Percentiles rank a stretch among this genome's conserved stretches.
Conservation (phyloP, 2,113 vertebrate species). For the Aegotheles bennettii region DNA sequence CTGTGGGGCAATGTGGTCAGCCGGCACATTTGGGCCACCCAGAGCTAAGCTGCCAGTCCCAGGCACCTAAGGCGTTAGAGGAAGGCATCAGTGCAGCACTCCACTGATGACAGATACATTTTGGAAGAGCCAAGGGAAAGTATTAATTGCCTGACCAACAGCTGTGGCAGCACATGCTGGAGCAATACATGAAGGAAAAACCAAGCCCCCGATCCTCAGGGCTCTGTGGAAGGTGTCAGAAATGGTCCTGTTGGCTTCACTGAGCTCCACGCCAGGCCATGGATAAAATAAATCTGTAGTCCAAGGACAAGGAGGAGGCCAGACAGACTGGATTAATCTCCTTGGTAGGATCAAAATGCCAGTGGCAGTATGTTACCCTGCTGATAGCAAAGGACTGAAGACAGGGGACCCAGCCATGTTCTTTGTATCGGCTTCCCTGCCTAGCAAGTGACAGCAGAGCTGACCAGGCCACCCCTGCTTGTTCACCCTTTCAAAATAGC, state of each 20-base stretch:
- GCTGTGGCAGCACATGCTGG: background rate
- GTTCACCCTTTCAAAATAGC: background rate
- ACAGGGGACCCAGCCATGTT: background rate
- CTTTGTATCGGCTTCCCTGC: background rate
- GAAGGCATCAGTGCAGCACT: rapidly evolving
- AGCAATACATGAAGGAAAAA: background rate
- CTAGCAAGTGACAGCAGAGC: background rate
- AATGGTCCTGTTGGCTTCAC: background rate
- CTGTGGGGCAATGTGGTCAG: background rate
- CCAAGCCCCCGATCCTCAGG: background rate
- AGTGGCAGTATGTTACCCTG: background rate
- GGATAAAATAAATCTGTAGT: background rate
- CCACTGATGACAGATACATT: background rate
- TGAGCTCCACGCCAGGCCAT: background rate
- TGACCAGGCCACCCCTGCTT: background rate
- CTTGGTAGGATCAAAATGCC: background rate
- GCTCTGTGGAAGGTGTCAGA: background rate
- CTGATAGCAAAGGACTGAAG: background rate
- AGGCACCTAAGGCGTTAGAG: background rate
- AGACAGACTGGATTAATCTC: background rate
- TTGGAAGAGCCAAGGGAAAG: background rate
- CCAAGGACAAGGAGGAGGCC: background rate
- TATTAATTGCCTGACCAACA: background rate
- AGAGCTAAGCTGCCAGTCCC: background rate
- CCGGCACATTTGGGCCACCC: background rate